Conservation (phyloP, 2,888 invertebrate species). For the Dicyrtomina minuta region DNA sequence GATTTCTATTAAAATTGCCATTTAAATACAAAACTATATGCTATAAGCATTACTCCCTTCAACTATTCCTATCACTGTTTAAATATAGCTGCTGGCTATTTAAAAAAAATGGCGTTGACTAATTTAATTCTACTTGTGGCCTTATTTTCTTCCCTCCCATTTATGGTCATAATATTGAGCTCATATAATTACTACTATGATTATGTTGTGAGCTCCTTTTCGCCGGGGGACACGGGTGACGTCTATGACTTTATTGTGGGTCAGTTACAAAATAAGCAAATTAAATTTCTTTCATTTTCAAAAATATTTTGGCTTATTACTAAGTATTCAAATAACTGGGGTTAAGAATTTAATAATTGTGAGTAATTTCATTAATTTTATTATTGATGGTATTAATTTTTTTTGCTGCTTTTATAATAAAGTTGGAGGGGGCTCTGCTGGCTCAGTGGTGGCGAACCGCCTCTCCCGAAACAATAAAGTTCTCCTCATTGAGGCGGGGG, state of each 20-base stretch:
- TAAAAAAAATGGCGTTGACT: neutral
- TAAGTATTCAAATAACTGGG: no score
- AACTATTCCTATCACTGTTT: no score
- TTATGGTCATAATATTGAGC: constrained; percentile 37
- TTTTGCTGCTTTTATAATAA: neutral
- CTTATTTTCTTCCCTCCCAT: constrained; percentile 38
- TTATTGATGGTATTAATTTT: neutral
- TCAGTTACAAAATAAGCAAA: constrained; percentile 10
- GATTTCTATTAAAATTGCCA: no score
- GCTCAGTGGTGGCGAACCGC: constrained; percentile 62
- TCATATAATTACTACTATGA: constrained; percentile 43
- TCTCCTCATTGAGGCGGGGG: constrained; percentile 71
- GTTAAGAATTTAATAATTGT: neutral
- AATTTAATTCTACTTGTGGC: neutral
- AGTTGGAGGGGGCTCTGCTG: neutral
- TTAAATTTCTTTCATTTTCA: no score
- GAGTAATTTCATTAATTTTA: neutral
- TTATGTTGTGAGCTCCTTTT: constrained; percentile 31
- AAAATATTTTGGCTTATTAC: no score
- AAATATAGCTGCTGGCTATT: no score
- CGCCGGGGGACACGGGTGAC: constrained; percentile 24
- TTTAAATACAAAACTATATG: no score
- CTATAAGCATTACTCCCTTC: no score
- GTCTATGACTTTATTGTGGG: constrained; percentile 48
- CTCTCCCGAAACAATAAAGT: constrained; percentile 59